Evolutionary conservation across 2,113 vertebrate genomes (phyloP), one percentile per base, ranked within the genome.

Genomic region (Machaerirhynchus nigripectus): DNA sequence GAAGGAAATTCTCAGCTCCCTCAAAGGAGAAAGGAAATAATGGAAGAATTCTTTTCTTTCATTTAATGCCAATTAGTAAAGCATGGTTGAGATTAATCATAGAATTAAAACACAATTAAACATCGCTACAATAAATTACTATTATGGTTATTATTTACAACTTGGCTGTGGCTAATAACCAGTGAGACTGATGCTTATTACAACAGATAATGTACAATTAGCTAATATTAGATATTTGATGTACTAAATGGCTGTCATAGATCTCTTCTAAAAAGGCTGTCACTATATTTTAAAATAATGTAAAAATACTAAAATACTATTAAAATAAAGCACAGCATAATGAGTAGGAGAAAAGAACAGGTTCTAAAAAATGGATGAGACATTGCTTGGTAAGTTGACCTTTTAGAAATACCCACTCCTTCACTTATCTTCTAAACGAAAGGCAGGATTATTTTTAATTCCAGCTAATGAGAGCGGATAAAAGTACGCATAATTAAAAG

Each of bases 11-110:
- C 60, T 90, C 37, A 87, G 26, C 61, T 90, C 9, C 9, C 39
- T 91, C 61, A 56, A 92, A 93, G n/a, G 53, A 86, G 37, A 87
- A 90, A 76, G 30, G 7, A 95, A 80, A 89, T 46, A 77, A 89
- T 19, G 3, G 35, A 68, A 27, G 3, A 23, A 5, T 12, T 67
- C 53, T 89, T 84, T 84, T 80, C 40, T 79, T 75, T 59, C 31
- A 28, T 88, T 93, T 86, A 95, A 90, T 50, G n/a, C 2, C 65
- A 90, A 82, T 89, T 95, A 89, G 79, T 70, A 93, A 95, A 94
- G 65, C 82, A 73, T 28, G 39, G 57, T 37, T 91, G 59, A 93
- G 47, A 80, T 91, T 52, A 90, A 90, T 69, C 22, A 53, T 6
- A 68, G 42, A 90, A 90, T 15, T 76, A 23, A 95, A 87, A 90